These are phyloP conservation scores for Toxotes chatareus DNA, from an alignment of 2,113 vertebrate genomes.

Conservation along the genomic window DNA sequence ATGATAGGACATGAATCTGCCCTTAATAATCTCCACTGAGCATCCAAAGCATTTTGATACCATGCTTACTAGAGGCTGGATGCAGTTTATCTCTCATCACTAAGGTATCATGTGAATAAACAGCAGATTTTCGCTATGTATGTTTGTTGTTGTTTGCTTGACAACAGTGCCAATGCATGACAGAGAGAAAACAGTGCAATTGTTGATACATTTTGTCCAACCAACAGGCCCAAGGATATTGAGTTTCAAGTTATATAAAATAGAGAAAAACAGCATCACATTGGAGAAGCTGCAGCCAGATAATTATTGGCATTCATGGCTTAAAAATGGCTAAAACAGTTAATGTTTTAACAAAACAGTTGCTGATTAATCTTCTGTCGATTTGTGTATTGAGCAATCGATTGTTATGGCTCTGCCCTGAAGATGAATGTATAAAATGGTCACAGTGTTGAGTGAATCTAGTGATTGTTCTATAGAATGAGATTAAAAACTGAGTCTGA, in stretches of 20 bases:
- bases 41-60: not conserved
- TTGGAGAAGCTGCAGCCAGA: not conserved
- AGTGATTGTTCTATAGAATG: not conserved
- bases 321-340: not conserved
- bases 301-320: not conserved
- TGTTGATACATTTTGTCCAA: too few species aligned
- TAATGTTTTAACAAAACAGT: not conserved
- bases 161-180: not conserved
- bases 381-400: not conserved
- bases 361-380: not conserved
- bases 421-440: not conserved
- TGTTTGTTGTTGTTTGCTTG: conserved; percentile 18
- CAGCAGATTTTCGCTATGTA: not conserved
- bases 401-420: not conserved
- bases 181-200: too few species aligned
- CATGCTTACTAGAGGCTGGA: not conserved
- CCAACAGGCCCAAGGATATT: not conserved
- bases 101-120: not conserved
- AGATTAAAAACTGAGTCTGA: not conserved
- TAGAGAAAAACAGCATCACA: not conserved
- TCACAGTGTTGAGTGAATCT: not conserved
- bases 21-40: not conserved
- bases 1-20: not conserved
- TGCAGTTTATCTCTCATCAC: not conserved
- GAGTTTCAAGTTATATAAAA: not conserved